Evolutionary conservation across 1,140 invertebrate genomes (phyloP), one percentile per base, ranked within the genome.

Genomic region (Formica selysi): DNA sequence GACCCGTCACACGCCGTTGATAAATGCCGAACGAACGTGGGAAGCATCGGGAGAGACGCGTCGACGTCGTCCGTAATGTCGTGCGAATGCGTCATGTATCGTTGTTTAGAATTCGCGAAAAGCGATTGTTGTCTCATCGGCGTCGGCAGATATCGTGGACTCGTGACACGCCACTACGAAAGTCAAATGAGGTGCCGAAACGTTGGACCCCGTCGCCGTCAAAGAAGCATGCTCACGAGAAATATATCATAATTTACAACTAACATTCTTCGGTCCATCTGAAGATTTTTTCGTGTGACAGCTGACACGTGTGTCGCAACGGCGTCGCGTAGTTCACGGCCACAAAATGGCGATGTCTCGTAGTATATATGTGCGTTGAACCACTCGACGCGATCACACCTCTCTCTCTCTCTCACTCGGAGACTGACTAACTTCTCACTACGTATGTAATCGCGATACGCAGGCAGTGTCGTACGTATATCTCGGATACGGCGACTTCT

Each of bases 131-230:
- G 19, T 8, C 16, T 61, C 3, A 2, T 3, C 26, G 26, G 61
- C 59, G 71, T 61, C 67, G 13, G 51, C 65, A 87, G 70, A 70
- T 80, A 86, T 71, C 64, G 59, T 62, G 54, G 79, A 87, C 76
- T 67, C 83, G 83, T 90, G 86, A 86, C 41, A 79, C 38, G 64
- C 41, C 54, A 90, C 89, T 88, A 90, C 89, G 86, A 36, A 41
- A 86, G 89, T 90, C 89, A 90, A 90, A 76, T 73, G 3, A 10
- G 36, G 41, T 19, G 36, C 26, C 68, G 59, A 57, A n/a, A 2
- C 26, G 22, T 65, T 29, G 32, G 51, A 22, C 10, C 48, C 26
- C 3, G 6, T 32, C 62, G 48, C 36, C 74, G 54, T n/a, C 26
- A 29, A n/a, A 62, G 32, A 32, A 54, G 16, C 64, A 67, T 22